phyloP scores from a whole-genome alignment of 2,797 vertebrate genomes.

The Notamacropus eugenii region DNA sequence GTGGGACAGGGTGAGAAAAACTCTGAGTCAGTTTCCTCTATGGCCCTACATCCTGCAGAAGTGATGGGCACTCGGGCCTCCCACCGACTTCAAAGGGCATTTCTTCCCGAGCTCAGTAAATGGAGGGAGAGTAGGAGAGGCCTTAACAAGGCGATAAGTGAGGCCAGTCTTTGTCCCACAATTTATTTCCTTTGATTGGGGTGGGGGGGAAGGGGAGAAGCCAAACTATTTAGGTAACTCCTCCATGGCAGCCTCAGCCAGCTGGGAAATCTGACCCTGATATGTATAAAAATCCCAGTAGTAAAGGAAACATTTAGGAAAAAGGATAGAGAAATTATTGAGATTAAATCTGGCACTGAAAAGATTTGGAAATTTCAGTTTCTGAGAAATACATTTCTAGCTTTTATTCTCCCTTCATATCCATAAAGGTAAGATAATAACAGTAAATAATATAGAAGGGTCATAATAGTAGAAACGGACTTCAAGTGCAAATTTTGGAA shows the following conservation, averaged over 20 bases:
- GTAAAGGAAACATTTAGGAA: neutral
- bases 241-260: neutral
- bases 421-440: neutral
- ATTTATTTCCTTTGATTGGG: neutral
- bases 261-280: neutral
- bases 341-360: neutral
- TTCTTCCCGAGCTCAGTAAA: neutral
- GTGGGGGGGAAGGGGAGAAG: neutral
- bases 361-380: constrained; percentile 16
- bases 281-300: neutral
- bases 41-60: neutral
- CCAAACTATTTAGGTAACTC: neutral
- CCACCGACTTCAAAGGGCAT: constrained; percentile 6
- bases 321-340: neutral
- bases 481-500: constrained; percentile 12
- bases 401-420: neutral
- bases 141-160: neutral
- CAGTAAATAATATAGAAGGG: neutral
- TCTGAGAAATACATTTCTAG: constrained; percentile 29
- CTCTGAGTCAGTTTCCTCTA: neutral
- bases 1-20: neutral
- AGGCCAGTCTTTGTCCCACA: neutral
- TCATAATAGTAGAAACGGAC: neutral
- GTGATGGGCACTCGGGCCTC: neutral
- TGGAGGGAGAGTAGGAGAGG: neutral